Conservation (phyloP, 2,113 vertebrate genomes). For the Vireo altiloquus region DNA sequence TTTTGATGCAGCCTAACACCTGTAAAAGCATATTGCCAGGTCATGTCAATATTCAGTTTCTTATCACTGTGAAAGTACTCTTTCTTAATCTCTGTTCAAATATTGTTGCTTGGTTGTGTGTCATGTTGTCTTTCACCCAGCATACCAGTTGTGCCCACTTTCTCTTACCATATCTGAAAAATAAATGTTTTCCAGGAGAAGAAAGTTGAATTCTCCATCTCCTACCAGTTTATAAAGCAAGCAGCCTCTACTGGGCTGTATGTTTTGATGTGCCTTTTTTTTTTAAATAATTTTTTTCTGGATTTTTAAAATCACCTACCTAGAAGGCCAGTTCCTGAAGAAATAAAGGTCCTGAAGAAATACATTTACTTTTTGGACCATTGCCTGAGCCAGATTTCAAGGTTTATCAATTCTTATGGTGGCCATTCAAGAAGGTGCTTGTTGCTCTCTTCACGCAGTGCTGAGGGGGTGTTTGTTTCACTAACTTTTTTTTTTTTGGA, state of each 20-base stretch:
- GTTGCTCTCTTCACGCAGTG: neutral
- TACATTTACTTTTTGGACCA: neutral
- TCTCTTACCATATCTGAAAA: neutral
- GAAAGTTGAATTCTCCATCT: neutral
- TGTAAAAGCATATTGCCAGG: neutral
- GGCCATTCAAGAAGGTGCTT: neutral
- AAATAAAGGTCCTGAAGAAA: neutral
- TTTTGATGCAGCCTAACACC: neutral
- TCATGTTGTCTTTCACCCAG: neutral
- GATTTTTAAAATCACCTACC: neutral
- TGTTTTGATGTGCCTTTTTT: neutral
- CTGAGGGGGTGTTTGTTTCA: neutral
- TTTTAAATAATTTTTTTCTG: neutral
- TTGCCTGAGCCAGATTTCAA: neutral
- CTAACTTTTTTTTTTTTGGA: neutral
- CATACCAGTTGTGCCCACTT: neutral
- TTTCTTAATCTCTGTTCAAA: neutral
- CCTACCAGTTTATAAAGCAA: neutral
- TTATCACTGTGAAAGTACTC: neutral
- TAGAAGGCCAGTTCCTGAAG: neutral
- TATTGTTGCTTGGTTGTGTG: neutral
- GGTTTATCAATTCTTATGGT: neutral
- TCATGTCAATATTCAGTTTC: neutral
- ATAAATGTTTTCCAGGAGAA: neutral
- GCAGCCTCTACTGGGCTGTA: neutral